A percentile compares a stretch with the other conserved stretches of the same genome.
These are phyloP conservation scores for Syncerus caffer DNA, from an alignment of 2,797 vertebrate genomes.

Conservation along the genomic window DNA sequence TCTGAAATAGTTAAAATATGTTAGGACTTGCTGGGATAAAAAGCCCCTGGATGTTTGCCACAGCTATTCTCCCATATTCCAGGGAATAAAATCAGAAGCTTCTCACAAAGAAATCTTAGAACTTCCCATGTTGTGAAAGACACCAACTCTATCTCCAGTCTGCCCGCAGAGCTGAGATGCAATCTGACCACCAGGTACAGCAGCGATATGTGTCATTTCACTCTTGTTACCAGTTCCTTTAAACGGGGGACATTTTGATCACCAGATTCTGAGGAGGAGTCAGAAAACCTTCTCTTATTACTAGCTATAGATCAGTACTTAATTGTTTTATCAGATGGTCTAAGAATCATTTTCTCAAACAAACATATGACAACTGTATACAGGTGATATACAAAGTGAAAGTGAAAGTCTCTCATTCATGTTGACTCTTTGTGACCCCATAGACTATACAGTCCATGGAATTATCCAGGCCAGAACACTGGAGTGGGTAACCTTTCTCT, in stretches of 20 bases:
- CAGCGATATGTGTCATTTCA: background rate
- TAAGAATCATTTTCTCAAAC: background rate
- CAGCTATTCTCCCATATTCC: background rate
- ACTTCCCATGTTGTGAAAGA: background rate
- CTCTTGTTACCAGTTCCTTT: background rate
- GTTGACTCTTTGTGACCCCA: background rate
- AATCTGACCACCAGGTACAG: background rate
- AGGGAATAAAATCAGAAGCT: constrained; percentile 1
- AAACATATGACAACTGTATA: background rate
- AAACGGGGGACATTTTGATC: background rate
- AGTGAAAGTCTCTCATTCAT: background rate
- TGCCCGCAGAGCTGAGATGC: background rate
- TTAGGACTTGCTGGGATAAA: constrained; percentile 4
- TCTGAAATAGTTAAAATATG: background rate
- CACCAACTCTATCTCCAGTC: background rate
- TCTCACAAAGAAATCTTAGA: background rate
- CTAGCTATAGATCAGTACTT: background rate
- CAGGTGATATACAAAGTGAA: background rate
- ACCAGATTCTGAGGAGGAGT: background rate
- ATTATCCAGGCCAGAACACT: background rate
- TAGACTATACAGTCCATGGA: background rate
- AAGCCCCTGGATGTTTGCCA: background rate
- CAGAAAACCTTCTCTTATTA: background rate
- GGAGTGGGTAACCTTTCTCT: background rate
- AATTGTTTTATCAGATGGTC: background rate